These are phyloP conservation scores for Drosophila monieri DNA, from an alignment of 2,888 invertebrate species.

Conservation along the genomic window DNA sequence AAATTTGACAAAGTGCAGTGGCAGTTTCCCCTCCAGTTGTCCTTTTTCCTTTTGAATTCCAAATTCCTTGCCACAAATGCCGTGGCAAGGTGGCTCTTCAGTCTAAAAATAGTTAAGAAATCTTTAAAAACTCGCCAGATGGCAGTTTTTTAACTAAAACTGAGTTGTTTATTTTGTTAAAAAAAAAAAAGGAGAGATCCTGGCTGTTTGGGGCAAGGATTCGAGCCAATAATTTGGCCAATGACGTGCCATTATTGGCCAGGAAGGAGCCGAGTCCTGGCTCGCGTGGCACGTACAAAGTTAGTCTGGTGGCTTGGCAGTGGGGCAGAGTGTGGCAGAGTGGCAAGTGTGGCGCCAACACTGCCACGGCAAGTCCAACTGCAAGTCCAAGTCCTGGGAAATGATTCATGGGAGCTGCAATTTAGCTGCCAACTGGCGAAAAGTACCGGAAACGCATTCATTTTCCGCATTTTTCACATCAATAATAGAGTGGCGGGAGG, in stretches of 20 bases:
- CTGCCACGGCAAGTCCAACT: conserved; percentile 9
- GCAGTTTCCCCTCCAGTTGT: neutral
- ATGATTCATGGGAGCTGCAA: conserved; percentile 73
- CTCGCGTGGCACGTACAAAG: conserved; percentile 70
- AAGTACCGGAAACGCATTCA: conserved; percentile 77
- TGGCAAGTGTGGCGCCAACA: neutral
- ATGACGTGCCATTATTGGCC: conserved; percentile 75
- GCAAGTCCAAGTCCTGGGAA: conserved; percentile 28
- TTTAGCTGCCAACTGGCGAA: conserved; percentile 77
- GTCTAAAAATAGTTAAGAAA: too few relatives aligned
- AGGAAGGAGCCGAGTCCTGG: conserved; percentile 23
- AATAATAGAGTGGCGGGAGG: conserved; percentile 68
- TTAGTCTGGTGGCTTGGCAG: conserved; percentile 61
- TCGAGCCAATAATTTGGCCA: conserved; percentile 69
- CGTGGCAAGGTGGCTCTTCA: too few relatives aligned
- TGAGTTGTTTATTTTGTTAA: neutral
- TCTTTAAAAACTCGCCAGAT: too few relatives aligned
- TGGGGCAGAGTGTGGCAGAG: neutral
- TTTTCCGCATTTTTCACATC: conserved; percentile 77
- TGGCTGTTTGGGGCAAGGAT: too few relatives aligned
- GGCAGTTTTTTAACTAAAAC: neutral
- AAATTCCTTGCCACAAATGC: neutral
- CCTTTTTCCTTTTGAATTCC: neutral
- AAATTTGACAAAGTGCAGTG: conserved; percentile 44
- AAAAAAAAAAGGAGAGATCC: neutral